These are phyloP conservation scores for Gallinago stenura DNA, from an alignment of 2,797 vertebrate genomes.

Conservation along the genomic window DNA sequence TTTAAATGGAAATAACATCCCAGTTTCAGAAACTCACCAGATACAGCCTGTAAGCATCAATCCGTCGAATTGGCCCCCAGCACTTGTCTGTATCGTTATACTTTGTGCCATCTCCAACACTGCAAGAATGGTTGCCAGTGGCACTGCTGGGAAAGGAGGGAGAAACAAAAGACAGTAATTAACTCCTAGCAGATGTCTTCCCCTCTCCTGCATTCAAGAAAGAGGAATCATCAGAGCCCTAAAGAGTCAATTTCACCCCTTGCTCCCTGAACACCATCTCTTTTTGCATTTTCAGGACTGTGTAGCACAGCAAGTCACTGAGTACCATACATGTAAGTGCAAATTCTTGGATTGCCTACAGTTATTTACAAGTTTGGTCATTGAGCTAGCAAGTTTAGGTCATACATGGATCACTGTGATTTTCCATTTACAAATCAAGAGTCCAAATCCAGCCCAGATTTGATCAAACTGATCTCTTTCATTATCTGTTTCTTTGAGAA, in stretches of 20 bases:
- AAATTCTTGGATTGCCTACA: neutral
- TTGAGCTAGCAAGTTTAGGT: neutral
- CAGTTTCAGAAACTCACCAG: conserved; percentile 86
- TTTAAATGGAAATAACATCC: neutral
- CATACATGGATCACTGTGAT: neutral
- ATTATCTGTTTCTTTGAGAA: neutral
- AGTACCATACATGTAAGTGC: neutral
- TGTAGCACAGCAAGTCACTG: neutral
- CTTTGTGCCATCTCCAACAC: conserved; percentile 83
- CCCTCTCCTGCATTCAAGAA: neutral
- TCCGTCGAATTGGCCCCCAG: conserved; percentile 90
- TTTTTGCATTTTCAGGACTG: neutral
- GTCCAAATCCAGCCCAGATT: neutral
- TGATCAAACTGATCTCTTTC: neutral
- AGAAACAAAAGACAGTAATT: conserved; percentile 56
- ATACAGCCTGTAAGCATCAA: conserved; percentile 93
- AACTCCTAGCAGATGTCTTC: conserved; percentile 32
- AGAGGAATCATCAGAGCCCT: neutral
- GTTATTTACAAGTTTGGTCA: neutral
- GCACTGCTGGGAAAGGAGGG: conserved; percentile 68
- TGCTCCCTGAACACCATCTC: neutral
- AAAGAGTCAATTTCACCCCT: neutral
- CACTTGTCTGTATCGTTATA: conserved; percentile 93
- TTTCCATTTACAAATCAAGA: neutral
- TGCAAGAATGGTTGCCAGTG: conserved; percentile 90